Evolutionary conservation across 2,797 vertebrate genomes (phyloP), one percentile per base, ranked within the genome.

Genomic region (Rhinogobio ventralis): DNA sequence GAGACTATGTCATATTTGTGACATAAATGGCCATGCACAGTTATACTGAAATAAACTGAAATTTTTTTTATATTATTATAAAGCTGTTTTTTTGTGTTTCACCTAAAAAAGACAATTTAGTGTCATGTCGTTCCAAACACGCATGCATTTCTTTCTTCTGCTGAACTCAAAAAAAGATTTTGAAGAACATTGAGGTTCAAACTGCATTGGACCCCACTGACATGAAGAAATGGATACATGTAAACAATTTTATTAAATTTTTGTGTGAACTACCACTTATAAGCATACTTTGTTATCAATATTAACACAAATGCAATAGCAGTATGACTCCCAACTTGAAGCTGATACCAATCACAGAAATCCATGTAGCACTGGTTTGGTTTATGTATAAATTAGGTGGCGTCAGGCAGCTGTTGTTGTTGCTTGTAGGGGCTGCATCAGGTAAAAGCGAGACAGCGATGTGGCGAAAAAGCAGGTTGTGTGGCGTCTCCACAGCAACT

Each of bases 401-500:
- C 33, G 39, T 77, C 74, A 68, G 64, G 51, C 57, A 69, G 82
- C 64, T 83, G 62, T 45, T 83, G 62, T 51, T 53, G 82, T 57
- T 78, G 49, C 57, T 46, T 78, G 25, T 57, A 53, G 77, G 36
- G 36, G 25, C 64, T 46, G 19, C 82, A 78, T 84, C 82, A 78
- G 64, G 74, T 78, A 51, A 84, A 71, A 71, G 83, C 28, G 53
- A 79, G 67, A 62, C 19, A 36, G 42, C 28, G 53, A 83, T 69
- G 73, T 69, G 72, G 28, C 20, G 28, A 71, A 72, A 53, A 76
- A 85, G 30, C 39, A n/a, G 60, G 23, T 73, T 17, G 36, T 77
- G 62, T 62, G 72, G 49, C 71, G 69, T 77, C 74, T 84, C 85
- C 82, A 83, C 66, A 53, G 71, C 83, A 81, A 67, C 82, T 86